Evolutionary conservation across 2,888 invertebrate genomes (phyloP), one percentile per base, ranked within the genome.

Genomic region (Eudasyphora cyanicolor): DNA sequence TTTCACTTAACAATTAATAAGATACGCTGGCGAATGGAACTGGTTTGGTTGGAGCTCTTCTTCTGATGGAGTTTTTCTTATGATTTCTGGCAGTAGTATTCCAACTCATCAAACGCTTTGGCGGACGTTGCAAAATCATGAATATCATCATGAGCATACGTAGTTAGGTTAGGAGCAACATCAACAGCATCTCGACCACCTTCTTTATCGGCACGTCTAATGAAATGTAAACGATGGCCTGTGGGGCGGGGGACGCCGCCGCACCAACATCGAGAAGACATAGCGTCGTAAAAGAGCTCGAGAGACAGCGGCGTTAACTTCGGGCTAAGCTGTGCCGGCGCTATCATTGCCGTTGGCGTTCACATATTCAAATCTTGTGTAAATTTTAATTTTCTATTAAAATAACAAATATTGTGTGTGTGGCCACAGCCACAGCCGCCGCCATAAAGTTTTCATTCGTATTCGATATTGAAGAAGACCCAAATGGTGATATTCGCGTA

Each of bases 401-500:
- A 73, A 14, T 17, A 57, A 73, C 21, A 27, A 57, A 35, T 38
- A 24, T 38, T 35, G 35, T 4, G 19, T 10, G 38, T 70, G 27
- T 62, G 19, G 49, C 49, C 60, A n/a, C n/a, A n/a, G n/a, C n/a
- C n/a, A n/a, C n/a, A n/a, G n/a, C n/a, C n/a, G 21, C 19, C 32
- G 64, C 21, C 4, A 6, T 24, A 29, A 27, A 29, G 21, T 42
- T 27, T 35, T 35, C 17, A 42, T 51, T 6, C 17, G 19, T 51
- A n/a, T n/a, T n/a, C 51, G 24, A 32, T 10, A 60, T 51, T 29
- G n/a, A n/a, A 14, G 5, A 29, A 17, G 35, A n/a, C n/a, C n/a
- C n/a, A n/a, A n/a, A n/a, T n/a, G n/a, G n/a, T n/a, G n/a, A 69
- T 42, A 77, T 67, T 77, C 32, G 60, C 5, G 71, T 84, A 85